phyloP scores from a whole-genome alignment of 2,888 invertebrate genomes.

The Smittia sp. region DNA sequence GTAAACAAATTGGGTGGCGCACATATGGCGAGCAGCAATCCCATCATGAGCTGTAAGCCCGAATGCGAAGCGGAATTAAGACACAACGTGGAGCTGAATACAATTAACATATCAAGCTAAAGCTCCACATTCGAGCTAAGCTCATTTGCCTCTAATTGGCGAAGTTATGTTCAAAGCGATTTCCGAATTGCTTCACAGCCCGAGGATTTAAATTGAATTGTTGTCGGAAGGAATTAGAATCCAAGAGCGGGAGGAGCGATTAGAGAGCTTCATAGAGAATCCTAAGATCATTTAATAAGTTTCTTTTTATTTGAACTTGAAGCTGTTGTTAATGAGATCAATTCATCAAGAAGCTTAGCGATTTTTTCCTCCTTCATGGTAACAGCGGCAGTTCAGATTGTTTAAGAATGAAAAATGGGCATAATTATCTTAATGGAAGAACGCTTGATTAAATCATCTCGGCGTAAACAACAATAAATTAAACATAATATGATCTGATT shows the following conservation, averaged over 20 bases:
- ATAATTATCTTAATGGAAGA: slow-evolving; percentile 21
- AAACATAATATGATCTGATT: slow-evolving; percentile 15
- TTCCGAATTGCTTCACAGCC: not conserved
- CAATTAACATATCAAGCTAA: no score
- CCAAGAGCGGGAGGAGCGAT: not conserved
- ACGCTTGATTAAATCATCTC: slow-evolving; percentile 24
- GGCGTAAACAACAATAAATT: slow-evolving; percentile 23
- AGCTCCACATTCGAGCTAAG: not conserved
- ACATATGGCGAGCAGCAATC: not conserved
- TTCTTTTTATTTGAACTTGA: slow-evolving; percentile 1
- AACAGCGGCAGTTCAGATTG: not conserved
- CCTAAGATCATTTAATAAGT: slow-evolving; percentile 25
- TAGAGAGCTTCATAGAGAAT: not conserved
- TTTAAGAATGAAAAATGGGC: slow-evolving; percentile 4
- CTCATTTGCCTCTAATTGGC: not conserved
- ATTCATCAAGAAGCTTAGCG: slow-evolving; percentile 21
- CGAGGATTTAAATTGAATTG: not conserved
- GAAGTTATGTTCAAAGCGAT: not conserved
- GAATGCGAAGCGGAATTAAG: no score
- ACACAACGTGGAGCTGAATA: no score
- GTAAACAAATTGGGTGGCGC: not conserved
- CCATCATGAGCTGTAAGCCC: not conserved
- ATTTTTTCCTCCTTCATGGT: not conserved
- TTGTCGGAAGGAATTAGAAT: not conserved
- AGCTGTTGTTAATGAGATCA: slow-evolving; percentile 24